Base-by-base conservation (phyloP, 1,140 invertebrate genomes). In the Apis dorsata region DNA sequence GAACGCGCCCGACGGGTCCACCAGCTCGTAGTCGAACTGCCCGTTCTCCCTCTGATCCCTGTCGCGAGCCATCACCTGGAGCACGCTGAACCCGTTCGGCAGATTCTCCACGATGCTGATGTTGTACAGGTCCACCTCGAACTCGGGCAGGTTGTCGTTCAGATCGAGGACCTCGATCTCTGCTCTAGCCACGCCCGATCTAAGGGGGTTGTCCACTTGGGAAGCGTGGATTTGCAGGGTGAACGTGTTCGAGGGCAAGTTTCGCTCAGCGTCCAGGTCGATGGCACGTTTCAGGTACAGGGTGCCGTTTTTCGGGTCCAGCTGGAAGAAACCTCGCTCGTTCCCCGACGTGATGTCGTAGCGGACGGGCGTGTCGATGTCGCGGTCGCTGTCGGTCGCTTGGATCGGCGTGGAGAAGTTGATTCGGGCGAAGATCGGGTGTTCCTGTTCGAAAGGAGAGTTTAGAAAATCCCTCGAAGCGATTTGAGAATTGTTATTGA, bases 101-200 rank as follows among this genome's bases (percentile, higher is more conserved):
- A 98, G 93, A 92, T 98, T 98, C 91, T 98, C 97, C 68, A 98
- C 97, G 72, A 98, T 98, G 84, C 97, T 98, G 62, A 98, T 98
- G 85, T 98, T 98, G 90, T 98, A 98, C 85, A 97, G 96, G 86
- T 98, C 97, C 0, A 97, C 97, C 92, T 98, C 97, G 82, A 98
- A 98, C 85, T 97, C 96, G 0, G 97, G 97, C 24, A 97, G 91
- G 92, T 97, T 97, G 90, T 98, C 97, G 89, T 98, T 98, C 0
- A 98, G 90, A 90, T 98, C 97, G 15, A 97, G 89, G 1, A 98
- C 94, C 91, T 97, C 96, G 0, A 98, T 94, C 91, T 98, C 97
- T 1, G 98, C 95, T 81, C 96, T 94, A 0, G 97, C 96, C 1
- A 95, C 92, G 0, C 96, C 96, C 57, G 96, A 96, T 89, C 97